Base-by-base conservation (phyloP, 2,797 vertebrate species). In the Tragelaphus oryx region DNA sequence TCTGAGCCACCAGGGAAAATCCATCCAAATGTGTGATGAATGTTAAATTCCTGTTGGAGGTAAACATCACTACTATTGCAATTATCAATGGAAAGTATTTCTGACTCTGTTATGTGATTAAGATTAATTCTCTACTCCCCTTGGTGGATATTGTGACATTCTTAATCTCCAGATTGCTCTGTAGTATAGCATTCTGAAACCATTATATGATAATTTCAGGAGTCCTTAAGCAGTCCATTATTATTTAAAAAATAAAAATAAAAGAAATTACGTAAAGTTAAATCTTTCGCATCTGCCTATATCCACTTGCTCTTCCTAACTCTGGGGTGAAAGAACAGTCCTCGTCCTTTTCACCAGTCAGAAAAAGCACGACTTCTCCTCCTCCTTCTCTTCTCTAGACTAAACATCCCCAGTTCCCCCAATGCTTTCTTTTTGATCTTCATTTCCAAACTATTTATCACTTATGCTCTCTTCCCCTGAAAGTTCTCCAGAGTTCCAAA, bases 391-490 rank as follows among this genome's bases (percentile, higher is more conserved):
- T 95, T 96, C 94, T 98, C 98, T 98, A 98, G 97, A 97, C 97
- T 98, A 97, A 98, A 97, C 97, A 97, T 96, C 97, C 97, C 98
- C 98, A 97, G 97, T 97, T 98, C 98, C 98, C 97, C 98, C 98
- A 98, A 98, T 95, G 97, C 98, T 98, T 98, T 97, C 97, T 97
- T 98, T 98, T 97, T 98, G 97, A 98, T 98, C 95, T 96, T 95
- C 95, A 91, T 95, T 98, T 98, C 97, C 98, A 98, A 97, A 97
- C 89, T 97, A 98, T 98, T 98, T 98, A 97, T 97, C 95, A 95
- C 97, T 97, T 96, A 95, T 94, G 74, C 88, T 98, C 89, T 95
- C 94, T 91, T 97, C 93, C 52, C 96, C 95, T 96, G 96, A 97
- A 97, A 41, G 41, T 92, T 98, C 96, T 97, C 97, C 97, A 97